These are phyloP conservation scores for Poeciliopsis paucimaculata DNA, from an alignment of 2,797 vertebrate species.

Conservation along the genomic window DNA sequence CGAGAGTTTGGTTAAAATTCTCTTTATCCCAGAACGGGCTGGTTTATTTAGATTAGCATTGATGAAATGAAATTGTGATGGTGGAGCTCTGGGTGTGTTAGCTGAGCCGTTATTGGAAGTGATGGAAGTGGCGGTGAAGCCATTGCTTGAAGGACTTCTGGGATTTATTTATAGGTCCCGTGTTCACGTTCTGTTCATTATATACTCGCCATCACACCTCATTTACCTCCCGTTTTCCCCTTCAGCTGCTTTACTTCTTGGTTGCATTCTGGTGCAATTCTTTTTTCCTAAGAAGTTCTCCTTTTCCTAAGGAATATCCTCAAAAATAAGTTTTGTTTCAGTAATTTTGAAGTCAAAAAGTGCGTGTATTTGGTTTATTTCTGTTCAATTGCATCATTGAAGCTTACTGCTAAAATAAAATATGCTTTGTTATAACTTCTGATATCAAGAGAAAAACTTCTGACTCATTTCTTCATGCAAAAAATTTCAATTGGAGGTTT, in stretches of 20 bases:
- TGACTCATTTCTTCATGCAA: neutral
- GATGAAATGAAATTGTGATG: slow-evolving; percentile 57
- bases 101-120: slow-evolving; percentile 56
- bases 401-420: neutral
- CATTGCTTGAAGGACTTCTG: slow-evolving; percentile 40
- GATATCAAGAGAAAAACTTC: neutral
- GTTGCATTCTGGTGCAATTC: neutral
- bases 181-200: slow-evolving; percentile 26
- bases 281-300: neutral
- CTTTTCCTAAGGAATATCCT: neutral
- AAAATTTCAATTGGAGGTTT: neutral
- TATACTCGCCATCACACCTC: slow-evolving; percentile 19
- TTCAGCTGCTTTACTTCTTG: neutral
- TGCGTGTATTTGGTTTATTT: neutral
- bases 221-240: neutral
- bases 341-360: neutral
- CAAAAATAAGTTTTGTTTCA: neutral
- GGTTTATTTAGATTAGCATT: slow-evolving; percentile 57
- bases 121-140: slow-evolving; percentile 47
- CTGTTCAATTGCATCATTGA: neutral
- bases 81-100: slow-evolving; percentile 49
- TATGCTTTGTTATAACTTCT: neutral
- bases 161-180: slow-evolving; percentile 55
- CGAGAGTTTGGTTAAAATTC: slow-evolving; percentile 19
- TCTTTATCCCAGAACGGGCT: slow-evolving; percentile 27